These are phyloP conservation scores for Choristoneura rosaceana DNA, from an alignment of 2,888 invertebrate genomes.

Conservation along the genomic window DNA sequence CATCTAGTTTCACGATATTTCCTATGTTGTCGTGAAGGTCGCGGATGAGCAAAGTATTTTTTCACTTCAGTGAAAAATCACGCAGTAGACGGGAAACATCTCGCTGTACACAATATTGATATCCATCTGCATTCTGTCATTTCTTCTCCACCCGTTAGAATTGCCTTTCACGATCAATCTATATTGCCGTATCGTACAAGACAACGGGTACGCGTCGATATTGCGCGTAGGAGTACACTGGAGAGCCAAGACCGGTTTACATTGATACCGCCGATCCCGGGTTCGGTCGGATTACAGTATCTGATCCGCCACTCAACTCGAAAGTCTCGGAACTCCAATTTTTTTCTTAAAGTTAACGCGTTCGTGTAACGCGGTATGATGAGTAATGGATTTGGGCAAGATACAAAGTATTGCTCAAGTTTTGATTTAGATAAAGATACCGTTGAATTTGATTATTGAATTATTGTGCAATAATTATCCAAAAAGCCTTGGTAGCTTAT, in stretches of 20 bases:
- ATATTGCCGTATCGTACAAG: background rate
- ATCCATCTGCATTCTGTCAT: no score
- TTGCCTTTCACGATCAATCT: background rate
- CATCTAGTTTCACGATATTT: no score
- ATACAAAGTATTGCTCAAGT: background rate
- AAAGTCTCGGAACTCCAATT: background rate
- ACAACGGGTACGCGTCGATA: background rate
- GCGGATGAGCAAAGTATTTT: no score
- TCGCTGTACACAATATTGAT: no score
- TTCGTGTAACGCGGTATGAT: constrained; percentile 14
- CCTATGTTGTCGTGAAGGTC: no score
- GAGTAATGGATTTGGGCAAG: constrained; percentile 3
- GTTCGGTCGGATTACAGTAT: constrained; percentile 15
- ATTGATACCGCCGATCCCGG: constrained; percentile 21
- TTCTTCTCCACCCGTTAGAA: no score
- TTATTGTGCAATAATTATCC: no score
- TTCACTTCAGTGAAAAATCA: no score
- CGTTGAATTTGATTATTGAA: background rate
- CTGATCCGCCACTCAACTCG: background rate
- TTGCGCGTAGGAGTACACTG: constrained; percentile 13
- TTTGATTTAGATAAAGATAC: background rate
- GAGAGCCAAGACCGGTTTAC: constrained; percentile 16
- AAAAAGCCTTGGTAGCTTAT: background rate
- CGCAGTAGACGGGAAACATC: no score
- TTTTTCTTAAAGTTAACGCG: constrained; percentile 5